Evolutionary conservation across 2,113 vertebrate genomes (phyloP).

Genomic region (Antigone vipio): DNA sequence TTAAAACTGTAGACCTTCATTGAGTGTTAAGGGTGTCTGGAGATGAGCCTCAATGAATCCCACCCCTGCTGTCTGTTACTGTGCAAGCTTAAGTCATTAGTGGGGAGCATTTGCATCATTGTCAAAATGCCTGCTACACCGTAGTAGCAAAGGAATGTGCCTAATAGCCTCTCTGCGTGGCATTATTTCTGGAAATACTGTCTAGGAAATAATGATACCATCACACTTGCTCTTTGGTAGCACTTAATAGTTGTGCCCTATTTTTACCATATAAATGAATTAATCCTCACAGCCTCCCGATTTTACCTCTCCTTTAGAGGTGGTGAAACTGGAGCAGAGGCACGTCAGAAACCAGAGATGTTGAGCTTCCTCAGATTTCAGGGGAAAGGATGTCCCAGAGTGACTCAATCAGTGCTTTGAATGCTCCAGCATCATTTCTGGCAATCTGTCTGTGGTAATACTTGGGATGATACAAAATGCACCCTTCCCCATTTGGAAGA

Average conservation of each 20-base stretch:
- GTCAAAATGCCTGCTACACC: background rate
- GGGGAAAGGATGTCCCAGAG: constrained; percentile 32
- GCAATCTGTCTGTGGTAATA: background rate
- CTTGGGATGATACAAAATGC: constrained; percentile 17
- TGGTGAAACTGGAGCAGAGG: constrained; percentile 35
- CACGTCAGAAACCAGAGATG: constrained; percentile 9
- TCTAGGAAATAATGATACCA: background rate
- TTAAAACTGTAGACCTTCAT: background rate
- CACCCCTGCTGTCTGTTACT: background rate
- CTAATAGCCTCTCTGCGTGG: background rate
- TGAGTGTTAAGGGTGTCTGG: background rate
- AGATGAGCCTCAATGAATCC: background rate
- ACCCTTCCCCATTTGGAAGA: constrained; percentile 36
- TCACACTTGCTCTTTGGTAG: background rate
- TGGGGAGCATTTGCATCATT: background rate
- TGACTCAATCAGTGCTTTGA: background rate
- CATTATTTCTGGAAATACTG: background rate
- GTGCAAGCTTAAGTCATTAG: background rate
- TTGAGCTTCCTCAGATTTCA: constrained; percentile 35
- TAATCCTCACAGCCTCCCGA: background rate
- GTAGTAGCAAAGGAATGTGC: background rate
- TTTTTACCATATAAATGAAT: background rate
- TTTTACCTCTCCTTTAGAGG: background rate
- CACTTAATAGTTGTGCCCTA: background rate
- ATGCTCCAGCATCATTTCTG: background rate